phyloP scores from a whole-genome alignment of 35 echinoderm and acorn worm species.

The Heliocidaris erythrogramma region DNA sequence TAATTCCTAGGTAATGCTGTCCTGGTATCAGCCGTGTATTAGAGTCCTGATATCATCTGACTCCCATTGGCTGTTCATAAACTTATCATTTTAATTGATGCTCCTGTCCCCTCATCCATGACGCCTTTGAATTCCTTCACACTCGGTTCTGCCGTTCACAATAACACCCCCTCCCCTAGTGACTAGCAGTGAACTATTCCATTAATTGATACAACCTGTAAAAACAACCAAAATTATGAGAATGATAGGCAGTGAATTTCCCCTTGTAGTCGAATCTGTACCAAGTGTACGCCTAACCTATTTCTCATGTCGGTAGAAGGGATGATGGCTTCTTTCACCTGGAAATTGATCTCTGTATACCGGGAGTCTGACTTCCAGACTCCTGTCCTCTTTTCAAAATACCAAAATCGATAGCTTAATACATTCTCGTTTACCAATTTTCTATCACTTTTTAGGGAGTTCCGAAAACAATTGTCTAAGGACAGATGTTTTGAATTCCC shows the following conservation, averaged over 20 bases:
- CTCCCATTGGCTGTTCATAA: no score
- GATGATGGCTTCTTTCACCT: not conserved
- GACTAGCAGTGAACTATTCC: no score
- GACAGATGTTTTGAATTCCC: not conserved
- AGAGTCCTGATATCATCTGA: no score
- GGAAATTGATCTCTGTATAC: not conserved
- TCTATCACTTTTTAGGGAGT: not conserved
- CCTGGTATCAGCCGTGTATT: no score
- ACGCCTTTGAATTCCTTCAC: no score
- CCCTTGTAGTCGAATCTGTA: not conserved
- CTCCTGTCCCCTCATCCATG: no score
- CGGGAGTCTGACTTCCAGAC: not conserved
- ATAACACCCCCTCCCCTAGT: no score
- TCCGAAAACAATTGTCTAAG: not conserved
- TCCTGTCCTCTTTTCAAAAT: not conserved
- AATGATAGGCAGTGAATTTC: not conserved
- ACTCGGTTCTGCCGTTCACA: no score
- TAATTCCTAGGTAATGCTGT: no score
- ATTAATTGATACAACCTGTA: no score
- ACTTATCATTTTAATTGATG: no score
- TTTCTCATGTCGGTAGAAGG: not conserved
- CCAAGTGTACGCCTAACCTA: not conserved
- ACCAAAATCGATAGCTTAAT: not conserved
- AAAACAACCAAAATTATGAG: not conserved
- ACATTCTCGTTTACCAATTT: not conserved